Percentiles rank a stretch among this genome's conserved stretches.
Evolutionary conservation across 2,113 vertebrate species (phyloP).

Genomic region (Axis porcinus): DNA sequence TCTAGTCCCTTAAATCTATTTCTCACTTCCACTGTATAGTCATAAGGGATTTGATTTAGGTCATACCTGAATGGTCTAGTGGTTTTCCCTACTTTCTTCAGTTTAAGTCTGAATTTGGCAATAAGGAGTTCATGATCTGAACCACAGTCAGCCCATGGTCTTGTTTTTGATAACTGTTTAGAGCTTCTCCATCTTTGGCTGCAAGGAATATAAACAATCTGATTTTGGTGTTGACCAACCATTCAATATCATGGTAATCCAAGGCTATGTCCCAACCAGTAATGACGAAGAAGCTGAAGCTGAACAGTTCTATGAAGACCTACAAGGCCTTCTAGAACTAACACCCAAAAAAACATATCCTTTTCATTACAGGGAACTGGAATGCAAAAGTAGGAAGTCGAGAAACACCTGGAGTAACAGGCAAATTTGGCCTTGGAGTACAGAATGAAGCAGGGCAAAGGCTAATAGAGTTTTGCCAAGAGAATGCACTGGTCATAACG

Average conservation of each 20-base stretch:
- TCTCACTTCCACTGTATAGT: not conserved
- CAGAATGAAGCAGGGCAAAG: not conserved
- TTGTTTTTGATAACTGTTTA: not conserved
- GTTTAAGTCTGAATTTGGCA: not conserved
- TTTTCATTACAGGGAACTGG: not conserved
- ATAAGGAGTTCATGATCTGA: not conserved
- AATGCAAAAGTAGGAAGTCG: not conserved
- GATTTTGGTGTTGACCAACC: not conserved
- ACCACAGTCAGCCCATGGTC: not conserved
- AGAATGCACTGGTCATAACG: not conserved
- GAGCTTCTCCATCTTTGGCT: not conserved
- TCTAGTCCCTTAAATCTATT: not conserved
- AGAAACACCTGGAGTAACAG: not conserved
- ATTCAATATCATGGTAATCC: not conserved
- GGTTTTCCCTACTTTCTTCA: not conserved
- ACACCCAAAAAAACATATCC: not conserved
- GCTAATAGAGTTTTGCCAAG: not conserved
- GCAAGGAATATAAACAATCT: not conserved
- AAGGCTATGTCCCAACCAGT: not conserved
- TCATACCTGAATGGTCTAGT: not conserved
- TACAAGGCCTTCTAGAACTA: not conserved
- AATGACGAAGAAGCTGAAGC: rapidly evolving
- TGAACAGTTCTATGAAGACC: not conserved
- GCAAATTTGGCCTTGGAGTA: not conserved
- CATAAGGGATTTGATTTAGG: not conserved